Base-by-base conservation (phyloP, 2,888 invertebrate species). In the Epiblema foenella region DNA sequence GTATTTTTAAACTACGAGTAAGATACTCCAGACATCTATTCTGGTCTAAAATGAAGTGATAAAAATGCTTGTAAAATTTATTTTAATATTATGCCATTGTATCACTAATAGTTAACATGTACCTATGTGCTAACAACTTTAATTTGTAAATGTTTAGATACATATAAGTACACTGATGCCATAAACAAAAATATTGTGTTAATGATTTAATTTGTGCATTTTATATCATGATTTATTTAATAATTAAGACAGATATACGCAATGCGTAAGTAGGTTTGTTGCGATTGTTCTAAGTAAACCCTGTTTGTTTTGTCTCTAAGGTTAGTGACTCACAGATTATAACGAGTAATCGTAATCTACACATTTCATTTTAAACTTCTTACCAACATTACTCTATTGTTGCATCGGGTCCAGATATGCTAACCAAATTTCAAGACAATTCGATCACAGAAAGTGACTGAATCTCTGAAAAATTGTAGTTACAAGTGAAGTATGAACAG, bases 321-420 rank as follows among this genome's bases (percentile, higher is more conserved):
- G 85, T 86, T 86, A 87, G 88, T 86, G 84, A 86, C 75, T 78
- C 42, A 46, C 42, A n/a, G 42, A 46, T 39, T 39, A 33, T 39
- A 39, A 39, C 4, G 39, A 39, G 39, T 12, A 12, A 39, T 12
- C 12, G 4, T n/a, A 46, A 46, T n/a, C 15, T 5, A 46, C 15
- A 46, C n/a, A 46, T 46, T 46, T 46, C 7, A n/a, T 12, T 12
- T 15, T 15, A 42, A 46, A 15, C 42, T 42, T 15, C 15, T 15
- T 12, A 15, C 42, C 15, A 7, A 42, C 42, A 1, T 0, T 15
- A 42, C 42, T 42, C 15, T 42, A 15, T 15, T 39, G 4, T 39
- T 4, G 12, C 42, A 46, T 5, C 42, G n/a, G 42, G 8, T n/a
- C n/a, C 5, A n/a, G 0, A 46, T 0, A 12, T 39, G 12, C 12